Percentiles rank a stretch among this genome's conserved stretches.
Conservation (phyloP, 1,140 invertebrate genomes). For the Coenobita brevimanus region DNA sequence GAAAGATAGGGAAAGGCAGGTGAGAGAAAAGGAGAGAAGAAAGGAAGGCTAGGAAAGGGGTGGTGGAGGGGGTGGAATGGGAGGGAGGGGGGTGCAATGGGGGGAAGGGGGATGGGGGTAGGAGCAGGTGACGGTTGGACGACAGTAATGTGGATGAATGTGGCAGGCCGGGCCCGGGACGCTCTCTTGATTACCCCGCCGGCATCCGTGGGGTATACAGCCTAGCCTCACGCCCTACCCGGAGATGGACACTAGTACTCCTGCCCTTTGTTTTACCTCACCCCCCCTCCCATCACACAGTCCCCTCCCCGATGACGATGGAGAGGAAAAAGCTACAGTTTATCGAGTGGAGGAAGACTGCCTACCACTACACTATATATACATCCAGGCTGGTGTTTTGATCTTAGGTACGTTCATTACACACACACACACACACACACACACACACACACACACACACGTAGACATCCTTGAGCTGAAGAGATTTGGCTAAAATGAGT, state of each 20-base stretch:
- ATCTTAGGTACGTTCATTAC: background rate
- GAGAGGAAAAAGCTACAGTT: too few species aligned
- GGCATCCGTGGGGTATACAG: background rate
- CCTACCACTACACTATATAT: too few species aligned
- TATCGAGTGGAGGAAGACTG: too few species aligned
- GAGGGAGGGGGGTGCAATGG: background rate
- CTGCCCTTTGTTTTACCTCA: background rate
- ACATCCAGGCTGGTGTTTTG: background rate
- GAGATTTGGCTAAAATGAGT: too few species aligned
- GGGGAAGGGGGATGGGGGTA: background rate
- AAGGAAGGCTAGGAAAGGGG: background rate
- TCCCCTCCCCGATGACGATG: background rate
- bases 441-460: background rate
- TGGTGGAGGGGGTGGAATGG: background rate
- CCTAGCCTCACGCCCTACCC: background rate
- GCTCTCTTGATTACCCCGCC: conserved; percentile 40
- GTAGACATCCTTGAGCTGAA: background rate
- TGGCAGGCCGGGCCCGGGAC: conserved; percentile 24
- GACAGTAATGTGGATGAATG: conserved; percentile 56
- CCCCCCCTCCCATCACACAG: background rate
- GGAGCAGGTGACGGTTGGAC: conserved; percentile 44
- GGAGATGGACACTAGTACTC: background rate
- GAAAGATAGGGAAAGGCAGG: background rate
- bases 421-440: too few species aligned
- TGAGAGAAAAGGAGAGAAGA: background rate